Base-by-base conservation (phyloP, 2,888 invertebrate species). In the Synergus laeviventris region DNA sequence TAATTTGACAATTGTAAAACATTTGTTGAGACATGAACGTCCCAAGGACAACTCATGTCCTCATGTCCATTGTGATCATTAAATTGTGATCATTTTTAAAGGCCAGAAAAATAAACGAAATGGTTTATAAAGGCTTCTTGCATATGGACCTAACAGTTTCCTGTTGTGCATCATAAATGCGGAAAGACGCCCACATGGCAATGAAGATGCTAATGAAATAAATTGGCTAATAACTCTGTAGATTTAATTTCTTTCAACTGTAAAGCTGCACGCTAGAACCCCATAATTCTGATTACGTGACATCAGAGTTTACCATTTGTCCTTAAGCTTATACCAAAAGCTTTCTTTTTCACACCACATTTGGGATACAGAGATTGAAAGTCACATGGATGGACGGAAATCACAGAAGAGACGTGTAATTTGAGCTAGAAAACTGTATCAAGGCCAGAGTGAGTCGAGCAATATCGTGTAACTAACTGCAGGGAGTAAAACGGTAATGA, bases 391-490 rank as follows among this genome's bases (percentile, higher is more conserved):
- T 16, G 1, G 45, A 49, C 12, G 49, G 49, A 70, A 70, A 70
- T 70, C 18, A 18, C 31, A 36, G 49, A 36, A 42, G 24, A 49
- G 70, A 12, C 11, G 7, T 70, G 31, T 70, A 70, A 36, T 54
- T 70, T n/a, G 45, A 31, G 31, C n/a, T 36, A n/a, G 31, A 49
- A 70, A 70, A 36, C 9, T 31, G n/a, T 49, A 70, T 70, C 70
- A 70, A 70, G 70, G 70, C 49, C 70, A 70, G 70, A 70, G 62
- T 62, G 36, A 38, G 66, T 49, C 49, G 49, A 70, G 49, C 49
- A 70, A 70, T 70, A 70, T 70, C 49, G 70, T 54, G 18, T 70
- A 70, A 70, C 70, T n/a, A 70, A 49, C 49, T 70, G 45, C 49
- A 36, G 49, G 31, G 70, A 70, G 70, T 70, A 70, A 14, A 70